Evolutionary conservation across 2,888 invertebrate genomes (phyloP).

Genomic region (Drosophila antonietae): DNA sequence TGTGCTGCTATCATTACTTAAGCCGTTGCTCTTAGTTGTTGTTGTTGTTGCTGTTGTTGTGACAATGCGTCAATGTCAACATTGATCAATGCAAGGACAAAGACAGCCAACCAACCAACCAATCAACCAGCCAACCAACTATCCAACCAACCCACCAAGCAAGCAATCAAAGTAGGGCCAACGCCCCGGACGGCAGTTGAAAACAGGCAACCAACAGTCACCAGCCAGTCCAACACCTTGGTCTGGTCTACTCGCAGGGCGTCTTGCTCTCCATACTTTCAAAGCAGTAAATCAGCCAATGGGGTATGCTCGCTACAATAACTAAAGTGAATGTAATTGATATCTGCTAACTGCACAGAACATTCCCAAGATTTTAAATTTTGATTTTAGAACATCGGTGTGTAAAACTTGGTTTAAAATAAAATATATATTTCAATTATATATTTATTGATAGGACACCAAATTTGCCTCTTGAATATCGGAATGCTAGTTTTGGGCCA

Average conservation of each 20-base stretch:
- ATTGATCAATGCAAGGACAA: slow-evolving; percentile 41
- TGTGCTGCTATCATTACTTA: slow-evolving; percentile 27
- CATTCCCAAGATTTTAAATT: too few species aligned
- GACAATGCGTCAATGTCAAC: slow-evolving; percentile 48
- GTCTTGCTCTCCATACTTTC: slow-evolving; percentile 14
- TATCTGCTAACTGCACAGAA: not conserved
- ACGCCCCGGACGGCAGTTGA: slow-evolving; percentile 19
- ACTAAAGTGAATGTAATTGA: not conserved
- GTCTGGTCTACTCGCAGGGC: slow-evolving; percentile 18
- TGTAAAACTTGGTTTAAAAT: too few species aligned
- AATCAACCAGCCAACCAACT: not conserved
- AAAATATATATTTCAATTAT: too few species aligned
- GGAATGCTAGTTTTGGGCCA: not conserved
- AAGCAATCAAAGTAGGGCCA: slow-evolving; percentile 13
- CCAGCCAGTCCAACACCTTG: slow-evolving; percentile 31
- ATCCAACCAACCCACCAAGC: not conserved
- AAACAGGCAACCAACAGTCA: slow-evolving; percentile 16
- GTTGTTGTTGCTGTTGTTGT: slow-evolving; percentile 11
- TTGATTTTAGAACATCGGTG: too few species aligned
- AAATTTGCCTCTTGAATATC: too few species aligned
- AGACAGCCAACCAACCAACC: slow-evolving; percentile 7
- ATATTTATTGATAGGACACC: too few species aligned
- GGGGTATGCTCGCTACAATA: not conserved
- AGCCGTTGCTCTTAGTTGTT: slow-evolving; percentile 7
- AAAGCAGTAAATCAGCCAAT: not conserved